Conservation (phyloP, 2,113 vertebrate genomes). For the Pterophyllum scalare region DNA sequence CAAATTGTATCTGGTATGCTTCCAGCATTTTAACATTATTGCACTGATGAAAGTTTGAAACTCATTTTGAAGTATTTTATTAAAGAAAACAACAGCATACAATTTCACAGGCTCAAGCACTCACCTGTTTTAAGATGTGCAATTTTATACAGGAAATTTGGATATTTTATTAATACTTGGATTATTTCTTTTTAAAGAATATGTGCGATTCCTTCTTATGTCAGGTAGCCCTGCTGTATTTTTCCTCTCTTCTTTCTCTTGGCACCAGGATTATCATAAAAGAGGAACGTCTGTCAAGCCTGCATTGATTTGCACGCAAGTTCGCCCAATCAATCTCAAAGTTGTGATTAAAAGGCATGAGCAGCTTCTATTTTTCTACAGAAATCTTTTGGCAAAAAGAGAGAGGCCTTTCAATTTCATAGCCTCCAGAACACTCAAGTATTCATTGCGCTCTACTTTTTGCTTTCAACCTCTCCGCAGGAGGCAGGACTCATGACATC, state of each 20-base stretch:
- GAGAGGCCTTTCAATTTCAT: constrained; percentile 87
- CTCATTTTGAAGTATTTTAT: not conserved
- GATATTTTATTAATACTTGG: constrained; percentile 1
- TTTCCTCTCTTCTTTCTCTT: constrained; percentile 49
- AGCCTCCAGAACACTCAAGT: constrained; percentile 85
- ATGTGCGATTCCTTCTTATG: constrained; percentile 37
- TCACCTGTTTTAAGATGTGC: constrained; percentile 5
- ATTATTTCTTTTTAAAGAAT: constrained; percentile 4
- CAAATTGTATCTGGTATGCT: constrained; percentile 13
- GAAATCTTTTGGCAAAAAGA: constrained; percentile 80
- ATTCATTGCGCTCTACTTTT: constrained; percentile 86
- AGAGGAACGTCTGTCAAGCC: constrained; percentile 65
- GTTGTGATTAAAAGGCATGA: constrained; percentile 76
- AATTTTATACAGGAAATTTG: constrained; percentile 4
- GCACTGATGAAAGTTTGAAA: constrained; percentile 14
- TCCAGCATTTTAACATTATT: constrained; percentile 6
- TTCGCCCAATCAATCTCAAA: constrained; percentile 76
- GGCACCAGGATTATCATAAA: constrained; percentile 77
- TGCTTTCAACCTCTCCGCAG: constrained; percentile 87
- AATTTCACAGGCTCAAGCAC: not conserved
- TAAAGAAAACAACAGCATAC: not conserved
- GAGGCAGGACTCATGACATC: constrained; percentile 88
- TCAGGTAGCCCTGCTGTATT: constrained; percentile 59
- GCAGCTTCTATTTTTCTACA: constrained; percentile 67
- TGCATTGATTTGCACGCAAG: constrained; percentile 70